Evolutionary conservation across 2,113 vertebrate genomes (phyloP).

Genomic region (Petrocephalus zakoni): DNA sequence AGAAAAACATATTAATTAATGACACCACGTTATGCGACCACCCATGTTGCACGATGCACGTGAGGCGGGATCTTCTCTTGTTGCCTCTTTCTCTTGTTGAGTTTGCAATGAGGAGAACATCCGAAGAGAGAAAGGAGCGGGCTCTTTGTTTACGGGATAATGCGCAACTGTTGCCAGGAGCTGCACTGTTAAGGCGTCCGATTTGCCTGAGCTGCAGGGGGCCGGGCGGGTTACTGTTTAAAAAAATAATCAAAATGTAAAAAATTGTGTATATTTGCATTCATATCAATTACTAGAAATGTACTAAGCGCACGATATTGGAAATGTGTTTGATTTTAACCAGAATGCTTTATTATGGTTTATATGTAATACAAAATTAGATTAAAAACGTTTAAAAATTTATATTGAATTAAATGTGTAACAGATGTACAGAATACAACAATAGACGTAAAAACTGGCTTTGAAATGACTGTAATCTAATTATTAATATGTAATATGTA

Average conservation of each 20-base stretch:
- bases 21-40: not conserved
- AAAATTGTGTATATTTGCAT: too few relatives aligned
- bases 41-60: not conserved
- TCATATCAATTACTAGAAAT: not conserved
- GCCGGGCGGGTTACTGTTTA: not conserved
- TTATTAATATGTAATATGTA: not conserved
- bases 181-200: not conserved
- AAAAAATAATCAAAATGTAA: too few relatives aligned
- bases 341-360: not conserved
- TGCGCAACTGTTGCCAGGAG: slow-evolving; percentile 1
- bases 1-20: not conserved
- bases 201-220: not conserved
- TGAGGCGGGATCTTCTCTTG: not conserved
- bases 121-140: not conserved
- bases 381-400: not conserved
- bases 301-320: not conserved
- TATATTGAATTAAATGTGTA: not conserved
- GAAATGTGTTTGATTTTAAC: not conserved
- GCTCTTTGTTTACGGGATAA: not conserved
- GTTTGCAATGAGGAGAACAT: not conserved
- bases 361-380: not conserved
- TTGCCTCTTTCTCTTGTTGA: not conserved
- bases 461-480: not conserved
- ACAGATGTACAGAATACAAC: not conserved
- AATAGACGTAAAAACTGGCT: not conserved